phyloP scores from a whole-genome alignment of 37 sponge, comb jelly and placozoan species.

The Lycopodina hypogea region DNA sequence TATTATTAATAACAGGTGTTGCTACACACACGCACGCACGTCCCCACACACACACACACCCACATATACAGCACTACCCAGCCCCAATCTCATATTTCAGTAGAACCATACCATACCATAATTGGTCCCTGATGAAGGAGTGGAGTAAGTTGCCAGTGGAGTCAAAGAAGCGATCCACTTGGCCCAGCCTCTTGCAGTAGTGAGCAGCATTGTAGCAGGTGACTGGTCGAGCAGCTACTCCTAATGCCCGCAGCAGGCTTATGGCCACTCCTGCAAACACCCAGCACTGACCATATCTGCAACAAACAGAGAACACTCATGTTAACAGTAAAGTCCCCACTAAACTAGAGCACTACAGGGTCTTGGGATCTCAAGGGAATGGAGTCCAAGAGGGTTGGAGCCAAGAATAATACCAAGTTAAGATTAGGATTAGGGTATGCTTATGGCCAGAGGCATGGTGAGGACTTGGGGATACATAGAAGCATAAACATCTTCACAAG shows the following conservation, averaged over 20 bases:
- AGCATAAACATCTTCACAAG: too few species aligned
- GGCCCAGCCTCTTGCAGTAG: constrained; percentile 27
- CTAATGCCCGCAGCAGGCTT: constrained; percentile 69
- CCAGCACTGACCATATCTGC: constrained; percentile 85
- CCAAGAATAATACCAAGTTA: too few species aligned
- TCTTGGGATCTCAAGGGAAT: not conserved
- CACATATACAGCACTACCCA: not conserved
- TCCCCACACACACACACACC: too few species aligned
- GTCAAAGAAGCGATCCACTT: constrained; percentile 59
- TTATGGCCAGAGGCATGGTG: too few species aligned
- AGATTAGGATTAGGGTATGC: too few species aligned
- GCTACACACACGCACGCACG: too few species aligned
- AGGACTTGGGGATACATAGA: too few species aligned
- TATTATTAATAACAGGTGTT: too few species aligned
- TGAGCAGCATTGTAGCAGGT: constrained; percentile 81
- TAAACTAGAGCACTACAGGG: not conserved
- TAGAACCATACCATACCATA: constrained; percentile 33
- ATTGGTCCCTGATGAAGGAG: constrained; percentile 23
- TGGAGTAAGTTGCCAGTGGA: constrained; percentile 53
- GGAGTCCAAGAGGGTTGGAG: too few species aligned
- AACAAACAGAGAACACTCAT: not conserved
- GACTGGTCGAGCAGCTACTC: constrained; percentile 73
- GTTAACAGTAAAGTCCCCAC: not conserved
- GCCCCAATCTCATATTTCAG: too few species aligned
- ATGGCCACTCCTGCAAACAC: constrained; percentile 74